These are phyloP conservation scores for Pelodytes ibericus DNA, from an alignment of 2,797 vertebrate species.

Conservation along the genomic window DNA sequence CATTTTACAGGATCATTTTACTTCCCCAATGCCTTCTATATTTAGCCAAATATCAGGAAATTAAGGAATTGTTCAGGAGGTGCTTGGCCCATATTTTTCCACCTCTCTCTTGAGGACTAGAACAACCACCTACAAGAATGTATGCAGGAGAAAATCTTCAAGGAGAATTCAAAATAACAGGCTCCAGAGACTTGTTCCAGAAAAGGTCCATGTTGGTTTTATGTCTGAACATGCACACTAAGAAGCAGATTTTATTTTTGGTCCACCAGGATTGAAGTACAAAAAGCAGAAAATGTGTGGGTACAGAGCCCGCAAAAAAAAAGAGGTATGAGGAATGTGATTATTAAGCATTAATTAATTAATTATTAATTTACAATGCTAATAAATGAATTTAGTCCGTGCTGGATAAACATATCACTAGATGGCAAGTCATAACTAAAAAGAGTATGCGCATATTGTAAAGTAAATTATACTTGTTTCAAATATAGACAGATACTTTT, in stretches of 20 bases:
- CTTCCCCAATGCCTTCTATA: constrained; percentile 9
- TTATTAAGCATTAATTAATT: too few species aligned
- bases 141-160: constrained; percentile 51
- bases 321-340: neutral
- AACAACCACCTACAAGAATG: constrained; percentile 36
- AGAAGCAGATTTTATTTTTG: constrained; percentile 12
- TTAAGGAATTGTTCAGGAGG: neutral
- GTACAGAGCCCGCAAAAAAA: constrained; percentile 5
- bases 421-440: too few species aligned
- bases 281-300: neutral
- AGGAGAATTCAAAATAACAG: constrained; percentile 34
- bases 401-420: neutral
- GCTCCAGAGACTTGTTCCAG: constrained; percentile 46
- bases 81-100: constrained; percentile 49
- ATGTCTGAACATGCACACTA: constrained; percentile 42
- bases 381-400: neutral
- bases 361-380: neutral
- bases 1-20: neutral
- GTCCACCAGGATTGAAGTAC: constrained; percentile 12
- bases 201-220: constrained; percentile 49
- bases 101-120: constrained; percentile 32
- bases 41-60: constrained; percentile 8
- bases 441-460: too few species aligned
- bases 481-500: too few species aligned
- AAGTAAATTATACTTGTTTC: too few species aligned